These are phyloP conservation scores for Anadara kagoshimensis DNA, from an alignment of 1,140 invertebrate species.

Conservation along the genomic window DNA sequence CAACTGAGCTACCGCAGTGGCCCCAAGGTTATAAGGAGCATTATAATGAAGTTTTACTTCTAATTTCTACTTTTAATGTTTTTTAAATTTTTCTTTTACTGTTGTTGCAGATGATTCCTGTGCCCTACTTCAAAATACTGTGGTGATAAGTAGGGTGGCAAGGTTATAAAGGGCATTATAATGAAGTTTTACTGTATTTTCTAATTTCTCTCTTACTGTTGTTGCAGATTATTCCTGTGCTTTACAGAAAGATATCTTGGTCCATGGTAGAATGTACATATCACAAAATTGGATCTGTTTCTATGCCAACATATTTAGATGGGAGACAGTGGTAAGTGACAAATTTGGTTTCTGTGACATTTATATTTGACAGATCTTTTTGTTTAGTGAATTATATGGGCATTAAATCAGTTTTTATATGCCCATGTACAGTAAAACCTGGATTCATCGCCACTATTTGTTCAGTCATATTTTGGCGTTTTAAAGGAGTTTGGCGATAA, in stretches of 20 bases:
- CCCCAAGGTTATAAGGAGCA: too few relatives aligned
- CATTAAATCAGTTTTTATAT: too few relatives aligned
- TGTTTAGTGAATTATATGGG: too few relatives aligned
- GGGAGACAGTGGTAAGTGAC: slow-evolving; percentile 86
- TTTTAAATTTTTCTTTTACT: neutral
- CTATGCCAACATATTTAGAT: slow-evolving; percentile 95
- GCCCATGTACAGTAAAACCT: too few relatives aligned
- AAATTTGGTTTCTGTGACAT: neutral
- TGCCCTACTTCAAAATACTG: neutral
- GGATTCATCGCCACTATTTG: too few relatives aligned
- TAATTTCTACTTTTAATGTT: neutral
- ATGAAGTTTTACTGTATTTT: neutral
- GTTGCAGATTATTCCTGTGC: slow-evolving; percentile 94
- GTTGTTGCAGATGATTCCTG: neutral
- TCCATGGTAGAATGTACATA: slow-evolving; percentile 93
- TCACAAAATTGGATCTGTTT: slow-evolving; percentile 96
- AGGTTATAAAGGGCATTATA: too few relatives aligned
- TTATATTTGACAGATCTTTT: neutral
- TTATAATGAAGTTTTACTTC: neutral
- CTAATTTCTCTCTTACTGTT: neutral
- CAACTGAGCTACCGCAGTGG: too few relatives aligned
- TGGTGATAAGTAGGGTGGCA: neutral
- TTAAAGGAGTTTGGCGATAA: too few relatives aligned
- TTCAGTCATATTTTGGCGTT: too few relatives aligned
- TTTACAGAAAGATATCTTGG: slow-evolving; percentile 93